These are phyloP conservation scores for Podarcis cretensis DNA, from an alignment of 2,113 vertebrate species.

Conservation along the genomic window DNA sequence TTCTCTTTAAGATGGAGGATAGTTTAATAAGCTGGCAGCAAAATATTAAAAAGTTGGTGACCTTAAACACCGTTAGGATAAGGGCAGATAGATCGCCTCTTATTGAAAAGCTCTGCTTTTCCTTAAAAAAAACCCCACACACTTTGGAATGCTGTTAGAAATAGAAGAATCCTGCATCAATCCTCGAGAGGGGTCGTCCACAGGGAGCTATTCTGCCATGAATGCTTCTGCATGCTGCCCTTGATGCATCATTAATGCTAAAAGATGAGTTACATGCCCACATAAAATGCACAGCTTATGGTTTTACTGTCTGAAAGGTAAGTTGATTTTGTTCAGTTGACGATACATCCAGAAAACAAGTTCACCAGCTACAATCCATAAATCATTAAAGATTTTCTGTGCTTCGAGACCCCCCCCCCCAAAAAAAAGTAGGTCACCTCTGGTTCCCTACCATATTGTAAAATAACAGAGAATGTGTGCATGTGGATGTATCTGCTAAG, in stretches of 20 bases:
- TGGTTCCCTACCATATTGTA: background rate
- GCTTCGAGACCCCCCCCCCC: background rate
- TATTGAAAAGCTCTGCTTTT: slow-evolving; percentile 32
- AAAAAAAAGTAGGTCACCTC: background rate
- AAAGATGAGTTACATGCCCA: slow-evolving; percentile 9
- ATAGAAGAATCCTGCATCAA: slow-evolving; percentile 14
- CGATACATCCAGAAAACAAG: slow-evolving; percentile 19
- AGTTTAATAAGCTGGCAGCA: slow-evolving; percentile 37
- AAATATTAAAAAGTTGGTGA: slow-evolving; percentile 43
- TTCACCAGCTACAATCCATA: slow-evolving; percentile 2
- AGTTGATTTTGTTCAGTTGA: slow-evolving; percentile 18
- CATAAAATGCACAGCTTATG: slow-evolving; percentile 22
- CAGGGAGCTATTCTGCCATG: background rate
- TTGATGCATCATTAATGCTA: slow-evolving; percentile 39
- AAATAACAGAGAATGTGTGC: background rate
- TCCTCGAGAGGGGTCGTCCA: slow-evolving; percentile 13
- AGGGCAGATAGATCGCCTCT: background rate
- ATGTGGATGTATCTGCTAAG: background rate
- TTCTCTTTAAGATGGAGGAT: slow-evolving; percentile 40
- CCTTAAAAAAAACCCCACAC: background rate
- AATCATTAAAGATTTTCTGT: slow-evolving; percentile 15
- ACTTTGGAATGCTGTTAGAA: slow-evolving; percentile 35
- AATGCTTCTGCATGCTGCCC: background rate
- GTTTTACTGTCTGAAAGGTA: slow-evolving; percentile 30
- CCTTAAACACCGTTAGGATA: slow-evolving; percentile 17